phyloP scores from a whole-genome alignment of 2,797 vertebrate species.

The Mormyrus proboscirostris region DNA sequence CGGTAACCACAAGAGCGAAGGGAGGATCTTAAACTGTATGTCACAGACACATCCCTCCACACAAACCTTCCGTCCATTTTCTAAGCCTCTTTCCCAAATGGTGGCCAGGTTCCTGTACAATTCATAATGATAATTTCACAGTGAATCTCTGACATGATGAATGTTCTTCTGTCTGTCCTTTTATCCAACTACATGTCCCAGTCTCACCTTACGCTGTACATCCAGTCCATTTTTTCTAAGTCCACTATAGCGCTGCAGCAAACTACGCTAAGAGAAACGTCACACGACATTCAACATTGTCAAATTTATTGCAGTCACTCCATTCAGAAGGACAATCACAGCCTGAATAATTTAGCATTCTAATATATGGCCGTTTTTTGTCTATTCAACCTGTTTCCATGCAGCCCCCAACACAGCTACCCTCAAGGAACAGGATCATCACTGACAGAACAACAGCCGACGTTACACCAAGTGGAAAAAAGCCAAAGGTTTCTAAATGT shows the following conservation, averaged over 20 bases:
- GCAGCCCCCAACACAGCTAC: background rate
- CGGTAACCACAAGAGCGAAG: background rate
- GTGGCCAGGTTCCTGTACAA: background rate
- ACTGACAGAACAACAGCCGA: background rate
- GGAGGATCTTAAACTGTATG: background rate
- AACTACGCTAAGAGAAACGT: background rate
- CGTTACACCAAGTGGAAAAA: background rate
- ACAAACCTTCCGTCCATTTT: background rate
- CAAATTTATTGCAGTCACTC: background rate
- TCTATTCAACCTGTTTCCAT: background rate
- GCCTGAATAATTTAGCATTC: constrained; percentile 5
- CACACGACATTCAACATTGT: background rate
- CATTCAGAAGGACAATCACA: background rate
- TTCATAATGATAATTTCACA: background rate
- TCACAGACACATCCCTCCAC: background rate
- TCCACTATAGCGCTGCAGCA: background rate
- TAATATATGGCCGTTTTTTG: background rate
- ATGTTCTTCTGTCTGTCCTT: background rate
- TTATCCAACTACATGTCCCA: background rate
- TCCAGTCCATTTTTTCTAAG: background rate
- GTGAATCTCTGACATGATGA: background rate
- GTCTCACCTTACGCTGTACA: background rate
- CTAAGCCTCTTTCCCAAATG: background rate
- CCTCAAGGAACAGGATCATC: background rate
- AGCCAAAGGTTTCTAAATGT: background rate